These are phyloP conservation scores for Orthonevra nobilis DNA, from an alignment of 2,888 invertebrate species.

Conservation along the genomic window DNA sequence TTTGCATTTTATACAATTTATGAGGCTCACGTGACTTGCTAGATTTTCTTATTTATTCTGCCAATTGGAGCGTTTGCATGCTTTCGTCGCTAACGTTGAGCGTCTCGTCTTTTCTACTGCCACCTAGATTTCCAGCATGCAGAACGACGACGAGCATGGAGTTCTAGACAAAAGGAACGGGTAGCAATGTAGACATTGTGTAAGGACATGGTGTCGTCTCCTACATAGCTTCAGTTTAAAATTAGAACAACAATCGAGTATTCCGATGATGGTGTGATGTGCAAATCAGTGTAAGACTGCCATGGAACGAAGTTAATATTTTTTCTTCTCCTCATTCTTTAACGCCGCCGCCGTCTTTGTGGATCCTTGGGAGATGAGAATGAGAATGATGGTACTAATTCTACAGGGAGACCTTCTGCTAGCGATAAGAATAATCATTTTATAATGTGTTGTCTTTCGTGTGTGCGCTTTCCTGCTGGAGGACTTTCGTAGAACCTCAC, in stretches of 20 bases:
- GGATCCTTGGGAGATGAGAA: slow-evolving; percentile 2
- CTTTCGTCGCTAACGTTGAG: slow-evolving; percentile 43
- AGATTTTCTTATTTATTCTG: slow-evolving; percentile 71
- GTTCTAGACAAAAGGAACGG: neutral
- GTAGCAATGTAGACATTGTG: slow-evolving; percentile 8
- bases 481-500: slow-evolving; percentile 18
- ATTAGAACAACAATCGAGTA: slow-evolving; percentile 48
- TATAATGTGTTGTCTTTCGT: slow-evolving; percentile 46
- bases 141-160: neutral
- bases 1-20: slow-evolving; percentile 73
- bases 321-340: slow-evolving; percentile 12
- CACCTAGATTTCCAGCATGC: slow-evolving; percentile 5
- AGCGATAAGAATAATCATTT: slow-evolving; percentile 47
- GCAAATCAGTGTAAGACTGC: slow-evolving; percentile 38
- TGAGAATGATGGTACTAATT: slow-evolving; percentile 9
- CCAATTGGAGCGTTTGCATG: slow-evolving; percentile 71
- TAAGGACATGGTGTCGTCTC: slow-evolving; percentile 49
- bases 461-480: slow-evolving; percentile 12
- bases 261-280: neutral
- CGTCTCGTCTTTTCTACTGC: slow-evolving; percentile 11
- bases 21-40: slow-evolving; percentile 73
- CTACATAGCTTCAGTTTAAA: slow-evolving; percentile 46
- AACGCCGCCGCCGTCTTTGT: neutral
- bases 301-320: slow-evolving; percentile 39
- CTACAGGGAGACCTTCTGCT: slow-evolving; percentile 10